These are phyloP conservation scores for Eretmodus cyanostictus DNA, from an alignment of 2,113 vertebrate species.

Conservation along the genomic window DNA sequence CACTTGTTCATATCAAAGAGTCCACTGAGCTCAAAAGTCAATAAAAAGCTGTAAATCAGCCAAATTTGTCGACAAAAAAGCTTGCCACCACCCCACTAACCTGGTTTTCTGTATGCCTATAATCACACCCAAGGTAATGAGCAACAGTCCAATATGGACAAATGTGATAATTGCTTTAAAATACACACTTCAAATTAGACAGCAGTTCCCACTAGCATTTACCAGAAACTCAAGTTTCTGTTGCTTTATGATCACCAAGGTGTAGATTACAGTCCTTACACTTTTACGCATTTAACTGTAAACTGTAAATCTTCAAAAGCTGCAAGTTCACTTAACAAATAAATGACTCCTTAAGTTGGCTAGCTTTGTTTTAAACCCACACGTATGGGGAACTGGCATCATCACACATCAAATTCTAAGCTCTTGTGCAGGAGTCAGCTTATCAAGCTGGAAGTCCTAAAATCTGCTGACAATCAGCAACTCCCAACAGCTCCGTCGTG, in stretches of 20 bases:
- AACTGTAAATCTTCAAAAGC: not conserved
- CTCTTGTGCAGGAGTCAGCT: slow-evolving; percentile 10
- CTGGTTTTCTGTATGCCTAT: not conserved
- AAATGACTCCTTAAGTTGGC: slow-evolving; percentile 12
- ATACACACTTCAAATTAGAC: not conserved
- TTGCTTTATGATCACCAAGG: not conserved
- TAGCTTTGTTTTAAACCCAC: not conserved
- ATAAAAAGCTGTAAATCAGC: not conserved
- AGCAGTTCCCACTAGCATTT: not conserved
- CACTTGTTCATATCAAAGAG: not conserved
- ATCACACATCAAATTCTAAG: slow-evolving; percentile 3
- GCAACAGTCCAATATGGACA: not conserved
- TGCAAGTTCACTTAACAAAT: not conserved
- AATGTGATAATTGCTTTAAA: not conserved
- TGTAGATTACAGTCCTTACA: not conserved
- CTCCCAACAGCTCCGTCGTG: slow-evolving; percentile 58
- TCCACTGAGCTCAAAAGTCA: not conserved
- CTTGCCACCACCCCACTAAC: not conserved
- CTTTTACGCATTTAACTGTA: not conserved
- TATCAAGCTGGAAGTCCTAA: slow-evolving; percentile 23
- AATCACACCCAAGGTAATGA: not conserved
- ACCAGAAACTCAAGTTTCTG: not conserved
- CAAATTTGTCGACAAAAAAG: not conserved
- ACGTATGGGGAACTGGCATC: not conserved
- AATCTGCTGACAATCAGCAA: slow-evolving; percentile 72